Evolutionary conservation across 1,140 invertebrate species (phyloP).

Genomic region (Macrocentrus cingulum): DNA sequence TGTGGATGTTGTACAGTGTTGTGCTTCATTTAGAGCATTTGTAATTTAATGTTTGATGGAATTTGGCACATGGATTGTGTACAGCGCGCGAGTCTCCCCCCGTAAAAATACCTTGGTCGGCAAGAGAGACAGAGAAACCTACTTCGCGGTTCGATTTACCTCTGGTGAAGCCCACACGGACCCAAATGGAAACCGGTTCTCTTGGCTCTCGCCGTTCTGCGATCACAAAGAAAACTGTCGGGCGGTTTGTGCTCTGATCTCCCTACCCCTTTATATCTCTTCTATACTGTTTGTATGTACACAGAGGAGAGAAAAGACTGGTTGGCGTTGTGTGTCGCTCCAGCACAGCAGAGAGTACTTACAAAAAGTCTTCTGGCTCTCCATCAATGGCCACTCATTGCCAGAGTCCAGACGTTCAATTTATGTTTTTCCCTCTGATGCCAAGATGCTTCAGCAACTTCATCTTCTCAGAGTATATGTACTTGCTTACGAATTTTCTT

Average conservation of each 20-base stretch:
- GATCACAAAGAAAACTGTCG: slow-evolving; percentile 27
- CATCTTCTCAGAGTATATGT: background rate
- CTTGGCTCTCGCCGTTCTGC: slow-evolving; percentile 10
- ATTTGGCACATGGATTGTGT: slow-evolving; percentile 15
- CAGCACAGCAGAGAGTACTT: background rate
- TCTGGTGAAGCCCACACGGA: slow-evolving; percentile 10
- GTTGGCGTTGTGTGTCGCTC: background rate
- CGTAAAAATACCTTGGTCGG: background rate
- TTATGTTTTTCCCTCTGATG: background rate
- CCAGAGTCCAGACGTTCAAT: background rate
- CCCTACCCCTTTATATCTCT: slow-evolving; percentile 3
- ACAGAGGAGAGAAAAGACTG: background rate
- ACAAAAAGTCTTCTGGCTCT: slow-evolving; percentile 4
- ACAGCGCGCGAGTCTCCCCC: background rate
- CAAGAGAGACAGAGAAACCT: background rate
- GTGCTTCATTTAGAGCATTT: background rate
- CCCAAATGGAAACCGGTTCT: slow-evolving; percentile 28
- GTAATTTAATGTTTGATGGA: slow-evolving; percentile 7
- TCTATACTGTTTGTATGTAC: too few species aligned
- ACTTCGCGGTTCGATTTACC: slow-evolving; percentile 17
- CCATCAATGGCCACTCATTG: slow-evolving; percentile 10
- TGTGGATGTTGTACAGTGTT: too few species aligned
- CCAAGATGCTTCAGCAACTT: too few species aligned
- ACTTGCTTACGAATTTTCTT: too few species aligned
- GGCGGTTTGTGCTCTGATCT: slow-evolving; percentile 7